These are phyloP conservation scores for Nyctereutes procyonoides DNA, from an alignment of 2,113 vertebrate genomes.

Conservation along the genomic window DNA sequence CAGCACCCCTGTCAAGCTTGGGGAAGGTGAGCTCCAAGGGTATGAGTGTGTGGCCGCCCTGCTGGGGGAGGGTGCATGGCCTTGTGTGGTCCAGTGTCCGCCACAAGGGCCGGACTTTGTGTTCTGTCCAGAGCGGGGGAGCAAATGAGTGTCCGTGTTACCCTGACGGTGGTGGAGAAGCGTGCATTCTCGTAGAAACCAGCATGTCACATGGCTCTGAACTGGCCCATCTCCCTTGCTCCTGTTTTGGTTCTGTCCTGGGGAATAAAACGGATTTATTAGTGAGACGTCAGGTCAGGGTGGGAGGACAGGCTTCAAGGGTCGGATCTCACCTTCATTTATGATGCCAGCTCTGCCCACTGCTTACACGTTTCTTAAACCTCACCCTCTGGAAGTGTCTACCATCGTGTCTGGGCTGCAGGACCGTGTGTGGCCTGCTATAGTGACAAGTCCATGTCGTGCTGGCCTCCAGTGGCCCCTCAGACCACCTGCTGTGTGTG, in stretches of 20 bases:
- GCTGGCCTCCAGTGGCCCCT: neutral
- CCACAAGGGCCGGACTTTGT: fast-evolving
- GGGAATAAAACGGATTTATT: neutral
- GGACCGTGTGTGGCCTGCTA: neutral
- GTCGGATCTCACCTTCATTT: fast-evolving
- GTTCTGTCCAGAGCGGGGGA: neutral
- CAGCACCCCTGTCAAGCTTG: slow-evolving; percentile 92
- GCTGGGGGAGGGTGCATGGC: slow-evolving; percentile 34
- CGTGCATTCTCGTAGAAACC: slow-evolving; percentile 57
- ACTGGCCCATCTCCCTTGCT: slow-evolving; percentile 39
- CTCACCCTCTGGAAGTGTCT: slow-evolving; percentile 85
- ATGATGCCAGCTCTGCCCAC: slow-evolving; percentile 45
- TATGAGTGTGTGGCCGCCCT: neutral
- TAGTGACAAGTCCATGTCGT: neutral
- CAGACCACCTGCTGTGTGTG: neutral
- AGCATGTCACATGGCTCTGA: slow-evolving; percentile 2
- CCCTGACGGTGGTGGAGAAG: slow-evolving; percentile 72
- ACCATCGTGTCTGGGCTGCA: neutral
- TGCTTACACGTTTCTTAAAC: slow-evolving; percentile 86
- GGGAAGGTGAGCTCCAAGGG: slow-evolving; percentile 92
- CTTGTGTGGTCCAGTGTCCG: neutral
- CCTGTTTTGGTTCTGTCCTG: neutral
- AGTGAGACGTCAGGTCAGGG: neutral
- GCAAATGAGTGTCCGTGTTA: slow-evolving; percentile 32
- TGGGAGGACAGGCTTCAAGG: neutral